Base-by-base conservation (phyloP, 2,113 vertebrate genomes). In the Thalassoma bifasciatum region DNA sequence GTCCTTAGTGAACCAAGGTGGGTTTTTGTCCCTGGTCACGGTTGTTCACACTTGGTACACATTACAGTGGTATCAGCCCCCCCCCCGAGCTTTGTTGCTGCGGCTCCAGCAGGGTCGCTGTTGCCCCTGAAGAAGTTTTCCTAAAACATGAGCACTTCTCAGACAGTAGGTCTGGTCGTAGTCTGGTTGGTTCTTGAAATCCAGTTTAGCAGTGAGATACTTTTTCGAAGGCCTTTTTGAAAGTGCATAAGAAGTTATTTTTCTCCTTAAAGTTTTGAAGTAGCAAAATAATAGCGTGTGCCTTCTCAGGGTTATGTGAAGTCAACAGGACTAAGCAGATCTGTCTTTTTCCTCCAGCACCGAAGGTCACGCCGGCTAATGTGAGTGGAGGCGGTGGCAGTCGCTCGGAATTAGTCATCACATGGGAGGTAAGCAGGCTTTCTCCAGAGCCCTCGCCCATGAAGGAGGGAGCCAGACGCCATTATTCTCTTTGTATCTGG, bases 311-410 rank as follows among this genome's bases (percentile, higher is more conserved):
- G 10, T 51, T 13, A 34, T 69, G 34, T 75, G 30, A 74, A 77
- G 58, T 73, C 64, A 77, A 66, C 75, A 64, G 52, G 62, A 38
- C 67, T 86, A 66, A 89, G 57, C 67, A 66, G 71, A 74, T 70
- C 67, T 91, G 62, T 93, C 77, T 89, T 84, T 79, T 75, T 77
- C 49, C 73, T 60, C 10, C 91, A 99, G 98, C 96, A 87, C 98
- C 98, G 0, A 97, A 97, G 91, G 95, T 98, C 92, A 97, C 96
- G 22, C 97, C 97, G 1, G 96, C 96, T 21, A 99, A 97, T 0
- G 96, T 99, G 92, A 98, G 96, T 1, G 98, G 98, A 84, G 98
- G 98, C 9, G 98, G 98, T 67, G 98, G 98, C 83, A 99, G 95
- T 92, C 96, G 96, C 78, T 97, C 96, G 0, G 98, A 99, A 89